Evolutionary conservation across 2,888 invertebrate genomes (phyloP), one percentile per base, ranked within the genome.

Genomic region (Embidobia sp.): DNA sequence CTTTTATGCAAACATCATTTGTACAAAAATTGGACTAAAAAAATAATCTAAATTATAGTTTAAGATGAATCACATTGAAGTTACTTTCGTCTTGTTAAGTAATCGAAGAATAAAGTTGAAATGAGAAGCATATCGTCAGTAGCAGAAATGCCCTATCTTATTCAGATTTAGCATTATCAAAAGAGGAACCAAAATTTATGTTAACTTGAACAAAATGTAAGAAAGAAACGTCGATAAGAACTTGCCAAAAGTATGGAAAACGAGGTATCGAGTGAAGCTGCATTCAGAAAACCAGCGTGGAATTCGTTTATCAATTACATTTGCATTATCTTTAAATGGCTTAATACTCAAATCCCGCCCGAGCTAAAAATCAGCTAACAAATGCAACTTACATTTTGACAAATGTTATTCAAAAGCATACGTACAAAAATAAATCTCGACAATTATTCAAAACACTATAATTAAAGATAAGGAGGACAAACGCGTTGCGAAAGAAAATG

Each of bases 241-340:
- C 19, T 44, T 49, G 59, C 70, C 61, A 70, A 70, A 70, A 64
- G 63, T 48, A 55, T 40, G 15, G 63, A 19, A 55, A 63, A 61
- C 55, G 53, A 72, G 51, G 13, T 46, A 51, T 35, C 19, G 35
- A 72, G 46, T 46, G 35, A 44, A 18, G 18, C 55, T 48, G 46
- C 55, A 31, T 46, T 44, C 37, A 8, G 33, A 13, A 8, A 40
- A 11, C 22, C 37, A 40, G 19, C 26, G 18, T n/a, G 51, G 44
- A 53, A 57, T 55, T 55, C 37, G 19, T 40, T 73, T 64, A 64
- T 73, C 64, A 73, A 73, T 64, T 73, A 73, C 61, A 64, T 73
- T 73, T 57, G 51, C 53, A 33, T 63, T 64, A 73, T 57, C 26
- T 59, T 73, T 42, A 55, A 64, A 66, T 16, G 26, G 22, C 8